Conservation (phyloP, 2,113 vertebrate genomes). For the Colistium nudipinnis region DNA sequence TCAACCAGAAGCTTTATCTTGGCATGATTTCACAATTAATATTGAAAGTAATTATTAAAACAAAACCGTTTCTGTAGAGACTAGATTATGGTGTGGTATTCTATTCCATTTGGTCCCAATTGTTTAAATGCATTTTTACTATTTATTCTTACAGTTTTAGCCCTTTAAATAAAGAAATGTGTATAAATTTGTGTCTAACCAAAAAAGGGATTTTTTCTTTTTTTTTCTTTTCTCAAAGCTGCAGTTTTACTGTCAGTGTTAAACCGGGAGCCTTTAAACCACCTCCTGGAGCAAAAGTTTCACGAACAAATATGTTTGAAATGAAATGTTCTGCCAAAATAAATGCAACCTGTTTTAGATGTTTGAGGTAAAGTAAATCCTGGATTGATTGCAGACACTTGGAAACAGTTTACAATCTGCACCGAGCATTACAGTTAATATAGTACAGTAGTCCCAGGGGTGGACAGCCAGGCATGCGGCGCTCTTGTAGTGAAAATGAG, state of each 20-base stretch:
- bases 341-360: constrained; percentile 24
- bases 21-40: no score
- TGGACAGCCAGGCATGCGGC: neutral
- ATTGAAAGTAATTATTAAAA: no score
- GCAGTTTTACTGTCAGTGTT: neutral
- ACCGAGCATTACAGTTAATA: neutral
- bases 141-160: no score
- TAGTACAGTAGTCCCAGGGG: neutral
- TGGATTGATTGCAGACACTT: constrained; percentile 27
- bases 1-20: no score
- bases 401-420: constrained; percentile 9
- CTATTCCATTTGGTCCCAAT: no score
- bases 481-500: neutral
- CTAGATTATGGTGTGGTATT: no score
- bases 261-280: neutral
- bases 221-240: no score
- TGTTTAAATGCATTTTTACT: no score
- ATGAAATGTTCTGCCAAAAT: constrained; percentile 21
- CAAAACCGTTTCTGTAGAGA: no score
- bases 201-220: no score
- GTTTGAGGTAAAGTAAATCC: constrained; percentile 1
- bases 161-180: no score
- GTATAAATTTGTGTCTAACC: no score
- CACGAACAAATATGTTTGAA: constrained; percentile 11
- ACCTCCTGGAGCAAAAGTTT: neutral